A percentile compares a stretch with the other conserved stretches of the same genome.
Conservation (phyloP, 2,113 vertebrate genomes). For the Pipa parva region DNA sequence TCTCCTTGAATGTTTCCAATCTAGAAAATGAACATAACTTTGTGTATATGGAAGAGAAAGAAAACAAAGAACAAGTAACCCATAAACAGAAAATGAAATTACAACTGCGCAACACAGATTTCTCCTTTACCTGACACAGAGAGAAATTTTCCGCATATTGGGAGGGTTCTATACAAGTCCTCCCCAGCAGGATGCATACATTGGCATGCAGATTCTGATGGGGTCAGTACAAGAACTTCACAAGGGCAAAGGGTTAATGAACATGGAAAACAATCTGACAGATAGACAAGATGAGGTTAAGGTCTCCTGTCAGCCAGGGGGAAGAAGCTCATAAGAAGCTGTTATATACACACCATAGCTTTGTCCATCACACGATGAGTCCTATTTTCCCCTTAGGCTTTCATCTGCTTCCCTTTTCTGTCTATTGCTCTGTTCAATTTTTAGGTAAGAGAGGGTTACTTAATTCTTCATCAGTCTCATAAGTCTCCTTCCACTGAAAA, state of each 20-base stretch:
- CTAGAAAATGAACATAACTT: not conserved
- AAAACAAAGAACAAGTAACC: too few species aligned
- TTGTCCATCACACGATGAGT: not conserved
- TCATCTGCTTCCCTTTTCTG: not conserved
- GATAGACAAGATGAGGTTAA: conserved; percentile 20
- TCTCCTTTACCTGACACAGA: not conserved
- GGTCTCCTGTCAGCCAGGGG: conserved; percentile 19
- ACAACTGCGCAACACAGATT: not conserved
- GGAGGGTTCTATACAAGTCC: not conserved
- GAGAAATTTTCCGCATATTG: not conserved
- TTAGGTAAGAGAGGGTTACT: not conserved
- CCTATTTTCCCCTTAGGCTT: not conserved
- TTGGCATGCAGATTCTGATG: conserved; percentile 16
- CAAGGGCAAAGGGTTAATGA: conserved; percentile 24
- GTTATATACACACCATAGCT: conserved; percentile 10
- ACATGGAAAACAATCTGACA: conserved; percentile 17
- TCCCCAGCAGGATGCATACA: not conserved
- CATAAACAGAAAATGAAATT: not conserved
- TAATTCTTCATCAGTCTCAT: too few species aligned
- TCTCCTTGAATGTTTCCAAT: not conserved
- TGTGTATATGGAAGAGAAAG: not conserved
- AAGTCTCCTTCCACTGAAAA: too few species aligned
- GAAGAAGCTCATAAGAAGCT: conserved; percentile 5
- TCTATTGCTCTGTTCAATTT: not conserved
- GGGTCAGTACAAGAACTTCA: not conserved